A percentile compares a stretch with the other conserved stretches of the same genome.
Conservation (phyloP, 2,797 vertebrate genomes). For the Squalus acanthias region DNA sequence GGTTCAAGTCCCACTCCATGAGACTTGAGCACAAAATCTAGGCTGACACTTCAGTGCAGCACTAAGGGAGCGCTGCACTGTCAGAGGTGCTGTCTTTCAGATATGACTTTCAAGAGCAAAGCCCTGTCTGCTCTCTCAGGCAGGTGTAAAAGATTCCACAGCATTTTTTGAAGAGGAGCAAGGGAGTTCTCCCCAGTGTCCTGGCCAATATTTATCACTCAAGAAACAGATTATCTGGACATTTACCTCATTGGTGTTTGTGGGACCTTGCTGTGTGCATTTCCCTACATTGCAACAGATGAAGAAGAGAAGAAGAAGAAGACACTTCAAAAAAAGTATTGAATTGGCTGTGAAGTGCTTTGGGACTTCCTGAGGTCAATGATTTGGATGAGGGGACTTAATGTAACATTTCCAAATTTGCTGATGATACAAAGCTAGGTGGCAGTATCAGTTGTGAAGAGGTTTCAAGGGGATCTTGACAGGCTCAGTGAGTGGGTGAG, state of each 20-base stretch:
- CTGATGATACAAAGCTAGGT: too few species aligned
- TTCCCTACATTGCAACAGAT: not conserved
- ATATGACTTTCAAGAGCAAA: not conserved
- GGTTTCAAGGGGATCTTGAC: too few species aligned
- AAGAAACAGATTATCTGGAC: not conserved
- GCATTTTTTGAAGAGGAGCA: not conserved
- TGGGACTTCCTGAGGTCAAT: not conserved
- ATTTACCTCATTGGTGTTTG: not conserved
- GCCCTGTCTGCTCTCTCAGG: not conserved
- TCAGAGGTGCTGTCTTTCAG: not conserved
- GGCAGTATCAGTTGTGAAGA: too few species aligned
- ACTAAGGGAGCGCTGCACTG: not conserved
- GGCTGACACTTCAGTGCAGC: not conserved
- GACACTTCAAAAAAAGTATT: not conserved
- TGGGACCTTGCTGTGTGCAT: not conserved
- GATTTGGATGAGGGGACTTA: too few species aligned
- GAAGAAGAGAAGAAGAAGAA: too few species aligned
- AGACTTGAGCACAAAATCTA: not conserved
- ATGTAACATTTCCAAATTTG: too few species aligned
- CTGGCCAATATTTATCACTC: not conserved
- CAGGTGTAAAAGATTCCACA: not conserved
- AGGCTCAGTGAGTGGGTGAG: too few species aligned
- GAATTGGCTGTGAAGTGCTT: not conserved
- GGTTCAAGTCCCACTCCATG: not conserved
- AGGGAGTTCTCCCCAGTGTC: too few species aligned